These are phyloP conservation scores for Eidolon helvum DNA, from an alignment of 2,113 vertebrate species.

Conservation along the genomic window DNA sequence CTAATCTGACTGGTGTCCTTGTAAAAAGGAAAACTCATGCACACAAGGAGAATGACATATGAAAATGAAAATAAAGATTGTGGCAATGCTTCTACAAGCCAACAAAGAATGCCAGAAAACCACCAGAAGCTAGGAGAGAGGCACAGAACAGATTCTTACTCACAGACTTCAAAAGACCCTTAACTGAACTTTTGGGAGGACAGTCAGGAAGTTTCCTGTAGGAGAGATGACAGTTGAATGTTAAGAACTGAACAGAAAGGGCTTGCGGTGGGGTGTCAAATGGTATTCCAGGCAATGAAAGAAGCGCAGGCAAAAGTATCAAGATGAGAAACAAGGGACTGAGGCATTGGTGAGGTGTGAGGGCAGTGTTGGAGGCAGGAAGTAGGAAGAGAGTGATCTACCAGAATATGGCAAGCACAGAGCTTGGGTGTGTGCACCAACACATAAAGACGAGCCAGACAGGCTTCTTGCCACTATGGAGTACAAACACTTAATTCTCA, in stretches of 20 bases:
- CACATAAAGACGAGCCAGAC: neutral
- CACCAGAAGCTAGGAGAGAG: neutral
- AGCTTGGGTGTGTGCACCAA: fast-evolving
- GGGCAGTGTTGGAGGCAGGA: neutral
- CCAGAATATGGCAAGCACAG: neutral
- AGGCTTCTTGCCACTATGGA: fast-evolving
- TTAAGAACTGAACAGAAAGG: neutral
- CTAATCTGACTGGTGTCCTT: neutral
- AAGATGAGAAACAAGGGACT: neutral
- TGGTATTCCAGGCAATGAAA: neutral
- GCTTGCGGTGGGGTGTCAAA: neutral
- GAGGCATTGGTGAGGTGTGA: neutral
- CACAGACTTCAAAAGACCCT: neutral
- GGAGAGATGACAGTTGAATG: neutral
- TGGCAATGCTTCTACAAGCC: neutral
- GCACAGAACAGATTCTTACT: neutral
- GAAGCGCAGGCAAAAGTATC: neutral
- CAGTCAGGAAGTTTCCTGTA: neutral
- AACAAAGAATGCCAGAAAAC: neutral
- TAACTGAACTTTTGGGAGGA: neutral
- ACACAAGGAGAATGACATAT: fast-evolving
- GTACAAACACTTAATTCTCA: no score
- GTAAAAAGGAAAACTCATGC: neutral
- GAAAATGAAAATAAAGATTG: neutral
- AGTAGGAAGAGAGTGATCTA: neutral